phyloP scores from a whole-genome alignment of 92 coral and sea anemone species.

The Bergia puertoricense region DNA sequence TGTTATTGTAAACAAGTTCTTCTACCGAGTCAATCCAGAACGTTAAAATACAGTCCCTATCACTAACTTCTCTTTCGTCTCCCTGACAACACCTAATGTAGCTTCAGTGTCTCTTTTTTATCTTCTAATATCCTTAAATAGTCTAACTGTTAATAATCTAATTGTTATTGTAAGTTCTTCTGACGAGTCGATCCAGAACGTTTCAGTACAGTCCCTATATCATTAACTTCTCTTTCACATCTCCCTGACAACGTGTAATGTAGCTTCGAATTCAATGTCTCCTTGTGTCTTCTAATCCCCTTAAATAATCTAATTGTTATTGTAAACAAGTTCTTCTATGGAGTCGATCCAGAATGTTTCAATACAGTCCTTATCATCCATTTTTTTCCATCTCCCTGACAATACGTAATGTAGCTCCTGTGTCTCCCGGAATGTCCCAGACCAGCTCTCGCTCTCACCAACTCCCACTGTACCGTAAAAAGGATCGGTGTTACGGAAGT shows the following conservation, averaged over 20 bases:
- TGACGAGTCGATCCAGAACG: constrained; percentile 11
- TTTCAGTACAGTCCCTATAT: neutral
- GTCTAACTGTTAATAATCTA: neutral
- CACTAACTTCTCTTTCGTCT: neutral
- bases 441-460: constrained; percentile 13
- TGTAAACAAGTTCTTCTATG: neutral
- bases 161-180: neutral
- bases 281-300: neutral
- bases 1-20: neutral
- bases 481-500: constrained; percentile 1
- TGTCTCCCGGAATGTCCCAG: neutral
- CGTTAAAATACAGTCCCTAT: neutral
- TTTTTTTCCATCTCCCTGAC: constrained; percentile 4
- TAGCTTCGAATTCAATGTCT: neutral
- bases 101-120: neutral
- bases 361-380: neutral
- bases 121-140: neutral
- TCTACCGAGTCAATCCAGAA: constrained; percentile 18
- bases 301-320: neutral
- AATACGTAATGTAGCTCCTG: neutral
- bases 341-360: constrained; percentile 22
- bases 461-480: neutral
- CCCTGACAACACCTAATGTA: constrained; percentile 2
- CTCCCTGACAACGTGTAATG: neutral
- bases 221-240: neutral